phyloP scores from a whole-genome alignment of 2,888 invertebrate genomes.

The Agonopterix heracliana region DNA sequence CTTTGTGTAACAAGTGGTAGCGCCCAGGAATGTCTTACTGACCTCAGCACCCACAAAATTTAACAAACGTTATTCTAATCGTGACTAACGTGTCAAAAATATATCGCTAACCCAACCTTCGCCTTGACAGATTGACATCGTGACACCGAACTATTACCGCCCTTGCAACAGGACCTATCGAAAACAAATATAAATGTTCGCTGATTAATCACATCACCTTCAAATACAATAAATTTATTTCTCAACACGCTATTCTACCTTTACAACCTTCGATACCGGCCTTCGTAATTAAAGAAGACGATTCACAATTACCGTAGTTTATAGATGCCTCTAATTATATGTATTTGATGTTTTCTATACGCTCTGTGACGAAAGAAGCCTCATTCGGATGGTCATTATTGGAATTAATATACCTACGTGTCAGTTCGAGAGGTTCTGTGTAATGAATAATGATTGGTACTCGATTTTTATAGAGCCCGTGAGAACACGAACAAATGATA shows the following conservation, averaged over 20 bases:
- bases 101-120: slow-evolving; percentile 11
- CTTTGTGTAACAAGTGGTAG: no score
- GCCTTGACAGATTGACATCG: slow-evolving; percentile 18
- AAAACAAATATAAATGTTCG: slow-evolving; percentile 11
- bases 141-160: slow-evolving; percentile 9
- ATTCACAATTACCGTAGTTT: slow-evolving; percentile 71
- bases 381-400: slow-evolving; percentile 66
- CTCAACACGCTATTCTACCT: slow-evolving; percentile 32
- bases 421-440: slow-evolving; percentile 64
- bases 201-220: slow-evolving; percentile 26
- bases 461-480: slow-evolving; percentile 66
- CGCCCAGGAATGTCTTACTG: neutral
- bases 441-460: slow-evolving; percentile 67
- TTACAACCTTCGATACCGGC: slow-evolving; percentile 52
- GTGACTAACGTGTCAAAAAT: slow-evolving; percentile 17
- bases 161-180: slow-evolving; percentile 9
- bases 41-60: neutral
- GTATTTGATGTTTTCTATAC: slow-evolving; percentile 73
- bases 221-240: slow-evolving; percentile 35
- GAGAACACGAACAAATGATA: slow-evolving; percentile 66
- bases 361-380: slow-evolving; percentile 69
- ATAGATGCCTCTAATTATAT: slow-evolving; percentile 72
- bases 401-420: slow-evolving; percentile 75
- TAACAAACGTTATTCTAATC: neutral
- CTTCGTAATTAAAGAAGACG: slow-evolving; percentile 71